Evolutionary conservation across 2,797 vertebrate genomes (phyloP).

Genomic region (Vespertilio murinus): DNA sequence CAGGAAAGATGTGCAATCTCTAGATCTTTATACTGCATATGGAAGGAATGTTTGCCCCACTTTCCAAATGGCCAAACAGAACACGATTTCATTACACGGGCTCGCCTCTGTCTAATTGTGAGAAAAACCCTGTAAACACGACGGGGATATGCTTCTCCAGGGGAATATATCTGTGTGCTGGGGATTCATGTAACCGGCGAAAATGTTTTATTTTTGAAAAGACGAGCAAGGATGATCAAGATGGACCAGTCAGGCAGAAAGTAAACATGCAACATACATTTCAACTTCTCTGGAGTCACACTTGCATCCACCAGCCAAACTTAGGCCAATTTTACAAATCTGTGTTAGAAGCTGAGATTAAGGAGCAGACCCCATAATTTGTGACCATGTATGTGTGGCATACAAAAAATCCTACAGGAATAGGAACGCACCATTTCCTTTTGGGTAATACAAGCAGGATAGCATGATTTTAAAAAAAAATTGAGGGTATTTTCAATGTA

Average conservation of each 20-base stretch:
- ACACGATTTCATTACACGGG: neutral
- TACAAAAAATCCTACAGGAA: neutral
- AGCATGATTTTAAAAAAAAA: neutral
- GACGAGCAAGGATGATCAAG: neutral
- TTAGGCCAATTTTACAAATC: neutral
- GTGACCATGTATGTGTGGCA: neutral
- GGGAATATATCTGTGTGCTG: neutral
- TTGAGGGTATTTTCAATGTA: neutral
- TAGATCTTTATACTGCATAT: neutral
- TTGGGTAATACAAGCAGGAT: neutral
- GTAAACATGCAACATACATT: neutral
- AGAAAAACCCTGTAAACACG: neutral
- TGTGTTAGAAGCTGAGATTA: neutral
- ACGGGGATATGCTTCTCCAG: neutral
- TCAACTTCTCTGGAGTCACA: constrained; percentile 34
- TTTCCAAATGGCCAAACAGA: constrained; percentile 33
- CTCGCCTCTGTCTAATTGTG: neutral
- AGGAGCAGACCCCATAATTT: neutral
- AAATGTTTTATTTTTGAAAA: constrained; percentile 4
- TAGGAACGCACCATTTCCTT: neutral
- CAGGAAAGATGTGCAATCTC: constrained; percentile 8
- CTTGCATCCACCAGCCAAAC: neutral
- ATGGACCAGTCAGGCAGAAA: neutral
- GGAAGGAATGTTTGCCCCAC: constrained; percentile 2
- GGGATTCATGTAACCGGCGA: neutral